phyloP scores from a whole-genome alignment of 2,113 vertebrate species.

The Lota lota region DNA sequence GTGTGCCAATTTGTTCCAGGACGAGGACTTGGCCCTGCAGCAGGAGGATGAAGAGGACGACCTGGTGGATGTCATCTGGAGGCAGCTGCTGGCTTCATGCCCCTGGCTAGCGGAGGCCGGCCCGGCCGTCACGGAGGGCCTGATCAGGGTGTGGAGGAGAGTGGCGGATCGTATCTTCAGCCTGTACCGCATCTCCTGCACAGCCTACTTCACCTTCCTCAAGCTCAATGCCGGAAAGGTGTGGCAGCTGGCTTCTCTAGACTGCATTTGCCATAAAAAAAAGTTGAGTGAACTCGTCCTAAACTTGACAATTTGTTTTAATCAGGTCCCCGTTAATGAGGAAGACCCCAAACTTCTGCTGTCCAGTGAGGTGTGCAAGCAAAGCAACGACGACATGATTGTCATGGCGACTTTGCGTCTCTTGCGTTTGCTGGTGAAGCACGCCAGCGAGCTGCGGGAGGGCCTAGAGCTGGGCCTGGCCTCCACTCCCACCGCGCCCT shows the following conservation, averaged over 20 bases:
- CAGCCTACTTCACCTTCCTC: constrained; percentile 96
- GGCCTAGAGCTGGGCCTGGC: constrained; percentile 92
- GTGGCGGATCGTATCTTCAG: constrained; percentile 97
- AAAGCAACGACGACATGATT: constrained; percentile 95
- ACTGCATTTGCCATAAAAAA: background rate
- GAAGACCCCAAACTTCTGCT: constrained; percentile 86
- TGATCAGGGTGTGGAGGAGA: constrained; percentile 91
- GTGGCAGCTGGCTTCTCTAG: constrained; percentile 10
- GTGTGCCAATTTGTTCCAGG: constrained; percentile 67
- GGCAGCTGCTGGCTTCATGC: constrained; percentile 86
- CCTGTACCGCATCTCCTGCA: constrained; percentile 93
- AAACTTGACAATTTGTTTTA: constrained; percentile 3
- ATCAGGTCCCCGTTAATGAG: constrained; percentile 85
- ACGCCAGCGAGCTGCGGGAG: constrained; percentile 93
- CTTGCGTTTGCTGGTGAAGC: constrained; percentile 90
- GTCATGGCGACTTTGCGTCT: constrained; percentile 96
- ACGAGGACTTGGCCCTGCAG: constrained; percentile 96
- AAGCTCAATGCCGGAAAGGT: constrained; percentile 97
- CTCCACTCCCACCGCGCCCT: constrained; percentile 93
- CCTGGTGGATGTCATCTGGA: constrained; percentile 95
- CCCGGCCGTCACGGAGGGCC: constrained; percentile 86
- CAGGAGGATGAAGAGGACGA: constrained; percentile 93
- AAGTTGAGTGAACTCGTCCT: background rate
- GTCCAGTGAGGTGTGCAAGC: constrained; percentile 80
- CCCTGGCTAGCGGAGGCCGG: constrained; percentile 91